Evolutionary conservation across 2,797 vertebrate genomes (phyloP), one percentile per base, ranked within the genome.

Genomic region (Gallinago nigripennis): DNA sequence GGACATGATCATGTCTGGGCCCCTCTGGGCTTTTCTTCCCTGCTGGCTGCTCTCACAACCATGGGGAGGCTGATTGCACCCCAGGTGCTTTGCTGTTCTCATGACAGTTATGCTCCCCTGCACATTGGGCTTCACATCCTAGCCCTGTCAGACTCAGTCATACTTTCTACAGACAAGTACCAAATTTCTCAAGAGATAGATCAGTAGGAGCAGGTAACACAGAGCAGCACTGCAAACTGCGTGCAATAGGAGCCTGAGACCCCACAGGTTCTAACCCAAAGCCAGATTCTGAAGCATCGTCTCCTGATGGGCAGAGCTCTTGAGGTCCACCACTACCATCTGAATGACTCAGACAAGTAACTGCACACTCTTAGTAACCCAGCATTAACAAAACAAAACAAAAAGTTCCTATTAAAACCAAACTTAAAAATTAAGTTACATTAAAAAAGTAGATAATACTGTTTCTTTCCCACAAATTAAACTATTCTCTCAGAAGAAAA

Each of bases 171-270:
- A 2, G 16, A n/a, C 10, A 60, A 20, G 43, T 30, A 75, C 12
- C 6, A 30, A 35, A n/a, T 66, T 57, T 45, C 39, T 39, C 28
- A n/a, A 53, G 31, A 54, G 35, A 24, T 20, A 16, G 10, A 4
- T n/a, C 21, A n/a, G 33, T 16, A 66, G 48, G 25, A 77, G 27
- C 64, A 50, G 31, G 8, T 57, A 70, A 70, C 7, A 12, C 7
- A 69, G 15, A 41, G 18, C 68, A 58, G 23, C 25, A 17, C 6
- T 28, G 9, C 24, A 69, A 19, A 25, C 28, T 57, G 10, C 0
- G 1, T 12, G 7, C 6, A 21, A 0, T 4, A 7, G 31, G 13
- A 75, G 5, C 6, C 16, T 0, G 0, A 51, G 23, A 2, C 11
- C 6, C 3, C 6, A 28, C 21, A 24, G 13, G 8, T 51, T 30